These are phyloP conservation scores for Heliothis subflexa DNA, from an alignment of 1,140 invertebrate species.

Conservation along the genomic window DNA sequence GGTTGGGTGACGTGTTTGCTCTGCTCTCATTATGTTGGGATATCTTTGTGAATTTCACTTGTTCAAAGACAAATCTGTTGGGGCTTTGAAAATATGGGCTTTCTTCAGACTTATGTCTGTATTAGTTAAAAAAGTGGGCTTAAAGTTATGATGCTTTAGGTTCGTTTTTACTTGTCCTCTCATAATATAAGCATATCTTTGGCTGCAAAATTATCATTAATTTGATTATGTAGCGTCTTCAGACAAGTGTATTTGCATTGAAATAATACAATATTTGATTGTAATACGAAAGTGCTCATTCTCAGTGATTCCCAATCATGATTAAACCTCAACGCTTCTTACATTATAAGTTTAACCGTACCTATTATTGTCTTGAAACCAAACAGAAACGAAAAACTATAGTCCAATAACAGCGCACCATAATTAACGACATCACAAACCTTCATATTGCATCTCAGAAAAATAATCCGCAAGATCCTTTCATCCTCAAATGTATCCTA, in stretches of 20 bases:
- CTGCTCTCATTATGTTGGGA: slow-evolving; percentile 50
- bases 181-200: not conserved
- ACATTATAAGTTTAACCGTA: too few species aligned
- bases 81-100: slow-evolving; percentile 40
- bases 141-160: not conserved
- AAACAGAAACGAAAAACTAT: slow-evolving; percentile 18
- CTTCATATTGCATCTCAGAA: slow-evolving; percentile 46
- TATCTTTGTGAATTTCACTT: slow-evolving; percentile 42
- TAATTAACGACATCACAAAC: slow-evolving; percentile 46
- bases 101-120: not conserved
- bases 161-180: not conserved
- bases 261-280: too few species aligned
- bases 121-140: not conserved
- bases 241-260: too few species aligned
- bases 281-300: too few species aligned
- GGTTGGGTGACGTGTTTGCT: slow-evolving; percentile 55
- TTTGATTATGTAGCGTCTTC: too few species aligned
- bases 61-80: slow-evolving; percentile 43
- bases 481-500: slow-evolving; percentile 67
- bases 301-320: too few species aligned
- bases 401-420: slow-evolving; percentile 32
- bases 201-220: too few species aligned
- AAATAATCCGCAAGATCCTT: slow-evolving; percentile 50
- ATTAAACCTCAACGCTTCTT: too few species aligned
- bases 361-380: too few species aligned